These are phyloP conservation scores for Lasioglossum vierecki DNA, from an alignment of 2,888 invertebrate species.

Conservation along the genomic window DNA sequence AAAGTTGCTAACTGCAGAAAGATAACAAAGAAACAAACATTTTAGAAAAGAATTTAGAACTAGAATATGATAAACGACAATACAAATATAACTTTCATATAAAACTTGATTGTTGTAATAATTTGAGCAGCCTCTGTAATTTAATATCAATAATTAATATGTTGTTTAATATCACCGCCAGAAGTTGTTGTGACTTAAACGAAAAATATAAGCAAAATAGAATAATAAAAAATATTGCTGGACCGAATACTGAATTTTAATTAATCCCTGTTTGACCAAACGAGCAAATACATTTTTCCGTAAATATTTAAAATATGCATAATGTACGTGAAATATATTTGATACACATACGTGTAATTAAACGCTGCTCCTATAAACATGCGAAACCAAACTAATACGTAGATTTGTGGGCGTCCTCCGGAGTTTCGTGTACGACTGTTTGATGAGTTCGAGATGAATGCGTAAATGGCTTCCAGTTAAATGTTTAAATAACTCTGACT, in stretches of 20 bases:
- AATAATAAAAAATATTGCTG: not conserved
- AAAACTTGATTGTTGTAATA: too few relatives aligned
- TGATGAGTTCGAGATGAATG: not conserved
- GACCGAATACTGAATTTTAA: not conserved
- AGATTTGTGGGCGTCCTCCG: not conserved
- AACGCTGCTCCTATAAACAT: not conserved
- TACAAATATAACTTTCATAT: too few relatives aligned
- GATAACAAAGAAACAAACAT: too few relatives aligned
- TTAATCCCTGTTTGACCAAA: not conserved
- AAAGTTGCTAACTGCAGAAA: too few relatives aligned
- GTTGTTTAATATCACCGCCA: not conserved
- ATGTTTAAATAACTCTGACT: slow-evolving; percentile 1
- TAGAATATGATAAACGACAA: too few relatives aligned
- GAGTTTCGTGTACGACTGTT: not conserved
- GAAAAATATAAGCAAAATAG: not conserved
- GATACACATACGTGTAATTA: not conserved
- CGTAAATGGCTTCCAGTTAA: not conserved
- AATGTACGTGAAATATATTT: not conserved
- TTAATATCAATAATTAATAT: too few relatives aligned
- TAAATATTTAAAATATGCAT: not conserved
- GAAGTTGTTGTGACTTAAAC: not conserved
- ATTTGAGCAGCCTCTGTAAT: not conserved
- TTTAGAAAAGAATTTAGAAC: too few relatives aligned
- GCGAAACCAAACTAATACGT: not conserved
- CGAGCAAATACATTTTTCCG: not conserved